Evolutionary conservation across 2,797 vertebrate species (phyloP).

Genomic region (Heteromormyrus szaboi): DNA sequence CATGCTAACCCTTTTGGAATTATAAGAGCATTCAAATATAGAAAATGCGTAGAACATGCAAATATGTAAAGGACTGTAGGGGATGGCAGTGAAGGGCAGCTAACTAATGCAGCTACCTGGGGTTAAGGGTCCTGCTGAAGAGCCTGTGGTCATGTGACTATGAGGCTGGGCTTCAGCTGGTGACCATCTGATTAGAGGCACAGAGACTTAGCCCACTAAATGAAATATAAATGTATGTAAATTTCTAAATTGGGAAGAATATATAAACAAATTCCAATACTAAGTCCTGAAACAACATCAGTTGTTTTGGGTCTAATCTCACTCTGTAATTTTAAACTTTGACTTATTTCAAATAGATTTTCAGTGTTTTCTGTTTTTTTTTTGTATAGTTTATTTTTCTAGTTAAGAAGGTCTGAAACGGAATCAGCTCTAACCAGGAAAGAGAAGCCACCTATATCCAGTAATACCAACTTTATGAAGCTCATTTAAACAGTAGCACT

Average conservation of each 20-base stretch:
- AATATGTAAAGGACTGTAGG: neutral
- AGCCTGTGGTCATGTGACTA: no score
- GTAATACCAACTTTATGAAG: neutral
- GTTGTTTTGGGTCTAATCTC: neutral
- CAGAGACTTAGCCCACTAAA: no score
- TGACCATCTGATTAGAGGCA: no score
- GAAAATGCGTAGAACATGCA: neutral
- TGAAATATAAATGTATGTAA: no score
- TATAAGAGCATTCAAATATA: no score
- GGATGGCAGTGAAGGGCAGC: no score
- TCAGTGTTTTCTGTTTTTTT: neutral
- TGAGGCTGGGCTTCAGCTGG: no score
- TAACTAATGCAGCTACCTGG: no score
- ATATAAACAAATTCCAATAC: neutral
- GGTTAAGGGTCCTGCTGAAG: no score
- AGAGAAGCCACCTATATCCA: neutral
- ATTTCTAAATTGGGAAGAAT: neutral
- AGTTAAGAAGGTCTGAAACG: neutral
- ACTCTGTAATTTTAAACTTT: neutral
- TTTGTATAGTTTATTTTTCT: neutral
- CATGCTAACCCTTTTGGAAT: neutral
- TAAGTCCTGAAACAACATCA: neutral
- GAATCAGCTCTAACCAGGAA: neutral
- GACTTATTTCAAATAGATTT: neutral
- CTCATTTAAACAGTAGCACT: neutral